Conservation (phyloP, 2,113 vertebrate genomes). For the Callospermophilus lateralis region DNA sequence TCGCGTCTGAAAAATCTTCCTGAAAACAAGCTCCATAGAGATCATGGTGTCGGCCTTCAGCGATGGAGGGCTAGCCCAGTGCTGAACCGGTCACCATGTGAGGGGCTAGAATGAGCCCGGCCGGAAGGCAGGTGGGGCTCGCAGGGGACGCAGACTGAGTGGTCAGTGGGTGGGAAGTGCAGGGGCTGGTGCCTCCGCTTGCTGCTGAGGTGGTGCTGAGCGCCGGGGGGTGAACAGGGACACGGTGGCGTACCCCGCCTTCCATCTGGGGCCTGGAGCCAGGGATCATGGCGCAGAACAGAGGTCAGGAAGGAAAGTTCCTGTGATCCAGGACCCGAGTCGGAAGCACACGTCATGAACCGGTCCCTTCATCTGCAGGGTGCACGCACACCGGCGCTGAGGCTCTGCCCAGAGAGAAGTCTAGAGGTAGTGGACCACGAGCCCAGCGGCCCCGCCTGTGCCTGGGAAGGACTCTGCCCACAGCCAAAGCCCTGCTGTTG, state of each 20-base stretch:
- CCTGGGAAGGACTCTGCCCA: not conserved
- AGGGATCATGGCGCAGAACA: not conserved
- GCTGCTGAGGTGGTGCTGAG: no score
- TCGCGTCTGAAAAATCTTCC: not conserved
- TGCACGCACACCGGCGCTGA: not conserved
- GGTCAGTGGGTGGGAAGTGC: not conserved
- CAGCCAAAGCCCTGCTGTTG: accelerated
- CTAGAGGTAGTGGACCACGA: not conserved
- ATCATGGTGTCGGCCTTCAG: no score
- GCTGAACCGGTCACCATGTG: no score
- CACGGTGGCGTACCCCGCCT: accelerated
- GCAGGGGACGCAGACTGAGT: no score
- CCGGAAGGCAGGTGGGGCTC: not conserved
- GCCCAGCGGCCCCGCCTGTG: accelerated
- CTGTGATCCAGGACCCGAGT: not conserved
- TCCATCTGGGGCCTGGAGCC: not conserved
- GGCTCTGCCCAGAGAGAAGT: not conserved
- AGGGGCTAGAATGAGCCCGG: not conserved
- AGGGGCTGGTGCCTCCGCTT: no score
- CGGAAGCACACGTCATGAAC: no score
- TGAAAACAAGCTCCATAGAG: not conserved
- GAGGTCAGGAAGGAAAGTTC: not conserved
- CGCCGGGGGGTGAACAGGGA: not conserved
- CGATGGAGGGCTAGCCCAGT: not conserved
- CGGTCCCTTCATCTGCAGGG: no score